These are phyloP conservation scores for Gila orcuttii DNA, from an alignment of 2,113 vertebrate species.

Conservation along the genomic window DNA sequence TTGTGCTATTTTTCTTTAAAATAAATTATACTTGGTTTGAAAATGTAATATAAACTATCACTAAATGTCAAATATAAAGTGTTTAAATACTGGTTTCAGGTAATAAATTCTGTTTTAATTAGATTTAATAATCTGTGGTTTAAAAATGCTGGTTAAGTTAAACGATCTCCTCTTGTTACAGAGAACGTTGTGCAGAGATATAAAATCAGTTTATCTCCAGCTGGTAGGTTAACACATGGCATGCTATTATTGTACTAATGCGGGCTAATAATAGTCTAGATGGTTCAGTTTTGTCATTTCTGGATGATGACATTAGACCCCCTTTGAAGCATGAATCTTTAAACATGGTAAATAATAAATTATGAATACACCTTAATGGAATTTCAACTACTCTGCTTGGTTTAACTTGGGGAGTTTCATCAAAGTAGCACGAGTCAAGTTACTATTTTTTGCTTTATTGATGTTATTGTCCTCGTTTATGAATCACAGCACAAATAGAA, in stretches of 20 bases:
- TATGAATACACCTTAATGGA: neutral
- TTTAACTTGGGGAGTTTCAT: neutral
- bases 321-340: neutral
- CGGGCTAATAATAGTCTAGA: constrained; percentile 29
- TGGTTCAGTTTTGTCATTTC: constrained; percentile 12
- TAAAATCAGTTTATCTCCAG: neutral
- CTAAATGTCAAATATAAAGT: neutral
- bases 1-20: neutral
- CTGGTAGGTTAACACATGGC: constrained; percentile 2
- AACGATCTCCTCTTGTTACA: neutral
- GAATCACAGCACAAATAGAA: neutral
- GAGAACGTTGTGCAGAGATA: neutral
- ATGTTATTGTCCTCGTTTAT: constrained; percentile 12
- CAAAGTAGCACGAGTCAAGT: neutral
- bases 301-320: neutral
- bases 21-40: neutral
- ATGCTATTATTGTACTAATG: constrained; percentile 10
- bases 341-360: neutral
- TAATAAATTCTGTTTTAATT: neutral
- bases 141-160: neutral
- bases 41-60: neutral
- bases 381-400: neutral
- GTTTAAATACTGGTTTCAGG: neutral
- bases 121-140: neutral
- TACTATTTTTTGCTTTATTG: neutral